These are phyloP conservation scores for Gallinago solitaria DNA, from an alignment of 2,797 vertebrate species.

Conservation along the genomic window DNA sequence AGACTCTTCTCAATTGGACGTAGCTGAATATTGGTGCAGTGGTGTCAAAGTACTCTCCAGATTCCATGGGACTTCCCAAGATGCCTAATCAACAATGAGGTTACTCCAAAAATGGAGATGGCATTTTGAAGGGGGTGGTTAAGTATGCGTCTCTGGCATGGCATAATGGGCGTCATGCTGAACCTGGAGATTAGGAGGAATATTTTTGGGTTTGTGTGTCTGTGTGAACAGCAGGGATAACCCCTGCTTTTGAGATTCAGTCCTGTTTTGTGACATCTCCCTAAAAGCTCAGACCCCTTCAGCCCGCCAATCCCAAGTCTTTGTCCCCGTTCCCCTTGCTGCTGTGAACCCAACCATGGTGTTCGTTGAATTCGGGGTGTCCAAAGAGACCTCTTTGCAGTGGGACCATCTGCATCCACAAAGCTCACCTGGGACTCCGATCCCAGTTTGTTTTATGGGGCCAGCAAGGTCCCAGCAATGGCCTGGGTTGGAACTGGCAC, in stretches of 20 bases:
- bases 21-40: neutral
- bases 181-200: neutral
- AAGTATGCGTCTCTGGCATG: neutral
- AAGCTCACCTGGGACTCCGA: neutral
- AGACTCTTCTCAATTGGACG: neutral
- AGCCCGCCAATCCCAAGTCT: neutral
- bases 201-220: neutral
- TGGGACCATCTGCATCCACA: neutral
- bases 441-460: neutral
- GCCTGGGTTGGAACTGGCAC: accelerated
- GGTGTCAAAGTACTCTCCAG: neutral
- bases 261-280: neutral
- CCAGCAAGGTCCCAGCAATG: neutral
- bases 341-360: accelerated
- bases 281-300: neutral
- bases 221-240: neutral
- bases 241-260: accelerated
- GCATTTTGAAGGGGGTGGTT: accelerated
- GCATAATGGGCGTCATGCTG: accelerated
- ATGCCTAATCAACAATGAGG: neutral
- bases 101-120: neutral
- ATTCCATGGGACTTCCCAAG: neutral
- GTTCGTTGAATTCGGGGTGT: accelerated
- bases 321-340: neutral
- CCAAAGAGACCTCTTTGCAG: accelerated